Conservation (phyloP, 1,140 invertebrate genomes). For the Zaprionus capensis region DNA sequence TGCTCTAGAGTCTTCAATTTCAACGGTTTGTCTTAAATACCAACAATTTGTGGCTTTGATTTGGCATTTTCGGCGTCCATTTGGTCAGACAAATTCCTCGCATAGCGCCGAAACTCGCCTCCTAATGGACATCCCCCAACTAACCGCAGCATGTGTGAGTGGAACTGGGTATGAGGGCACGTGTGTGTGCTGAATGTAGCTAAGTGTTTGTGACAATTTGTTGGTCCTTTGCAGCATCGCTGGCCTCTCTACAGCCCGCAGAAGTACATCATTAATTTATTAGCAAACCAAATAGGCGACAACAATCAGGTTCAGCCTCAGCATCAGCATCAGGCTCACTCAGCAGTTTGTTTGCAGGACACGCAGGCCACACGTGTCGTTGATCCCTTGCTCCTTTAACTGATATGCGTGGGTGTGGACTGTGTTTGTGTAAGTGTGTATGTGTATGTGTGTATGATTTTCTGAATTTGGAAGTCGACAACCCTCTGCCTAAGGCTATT, state of each 20-base stretch:
- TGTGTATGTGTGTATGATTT: background rate
- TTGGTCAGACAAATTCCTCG: slow-evolving; percentile 34
- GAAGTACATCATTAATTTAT: slow-evolving; percentile 82
- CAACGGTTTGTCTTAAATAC: slow-evolving; percentile 30
- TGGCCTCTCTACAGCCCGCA: slow-evolving; percentile 51
- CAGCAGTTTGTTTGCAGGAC: slow-evolving; percentile 43
- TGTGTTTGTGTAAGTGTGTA: slow-evolving; percentile 3
- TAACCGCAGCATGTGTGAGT: background rate
- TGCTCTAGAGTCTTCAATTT: background rate
- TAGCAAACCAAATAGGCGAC: slow-evolving; percentile 77
- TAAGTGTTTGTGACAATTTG: slow-evolving; percentile 72
- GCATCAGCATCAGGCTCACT: slow-evolving; percentile 45
- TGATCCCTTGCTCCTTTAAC: slow-evolving; percentile 5
- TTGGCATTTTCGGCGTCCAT: slow-evolving; percentile 22
- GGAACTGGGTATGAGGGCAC: slow-evolving; percentile 21
- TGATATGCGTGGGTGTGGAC: background rate
- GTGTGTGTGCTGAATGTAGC: slow-evolving; percentile 18
- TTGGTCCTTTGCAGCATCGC: slow-evolving; percentile 39
- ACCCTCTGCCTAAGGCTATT: slow-evolving; percentile 34
- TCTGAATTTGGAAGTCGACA: slow-evolving; percentile 22
- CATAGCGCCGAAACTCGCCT: slow-evolving; percentile 15
- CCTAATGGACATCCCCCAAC: slow-evolving; percentile 33
- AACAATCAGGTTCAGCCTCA: slow-evolving; percentile 53
- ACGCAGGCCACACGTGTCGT: slow-evolving; percentile 45
- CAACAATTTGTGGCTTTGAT: slow-evolving; percentile 29